A percentile compares a stretch with the other conserved stretches of the same genome.
These are phyloP conservation scores for Heterodera schachtii DNA, from an alignment of 1,140 invertebrate species.

Conservation along the genomic window DNA sequence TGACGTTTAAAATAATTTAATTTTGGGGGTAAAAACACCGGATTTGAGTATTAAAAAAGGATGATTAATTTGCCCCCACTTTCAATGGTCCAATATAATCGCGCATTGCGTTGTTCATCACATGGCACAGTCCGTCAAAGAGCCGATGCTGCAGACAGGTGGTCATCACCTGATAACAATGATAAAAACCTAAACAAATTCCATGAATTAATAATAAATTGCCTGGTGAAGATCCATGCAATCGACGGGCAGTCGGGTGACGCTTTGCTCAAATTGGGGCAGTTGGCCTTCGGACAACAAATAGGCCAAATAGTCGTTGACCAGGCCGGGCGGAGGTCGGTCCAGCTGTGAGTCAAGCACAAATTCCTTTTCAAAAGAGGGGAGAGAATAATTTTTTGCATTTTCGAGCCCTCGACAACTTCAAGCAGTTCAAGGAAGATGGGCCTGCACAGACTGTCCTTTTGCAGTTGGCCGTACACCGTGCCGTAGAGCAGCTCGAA, in stretches of 20 bases:
- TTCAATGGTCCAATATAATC: conserved; percentile 83
- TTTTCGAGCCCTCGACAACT: neutral
- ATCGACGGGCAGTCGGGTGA: conserved; percentile 80
- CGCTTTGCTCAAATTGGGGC: conserved; percentile 77
- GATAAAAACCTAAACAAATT: conserved; percentile 17
- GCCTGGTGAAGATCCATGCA: conserved; percentile 87
- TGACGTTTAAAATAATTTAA: too few relatives aligned
- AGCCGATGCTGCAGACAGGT: conserved; percentile 79
- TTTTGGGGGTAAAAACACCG: too few relatives aligned
- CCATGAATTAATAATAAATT: too few relatives aligned
- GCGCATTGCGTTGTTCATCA: conserved; percentile 81
- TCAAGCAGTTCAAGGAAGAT: conserved; percentile 70
- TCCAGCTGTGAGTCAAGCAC: conserved; percentile 70
- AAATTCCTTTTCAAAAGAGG: conserved; percentile 66
- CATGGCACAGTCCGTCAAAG: conserved; percentile 84
- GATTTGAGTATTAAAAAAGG: too few relatives aligned
- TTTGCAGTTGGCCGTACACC: conserved; percentile 59
- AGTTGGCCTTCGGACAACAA: conserved; percentile 67
- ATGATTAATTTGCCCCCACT: too few relatives aligned
- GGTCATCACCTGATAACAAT: conserved; percentile 72
- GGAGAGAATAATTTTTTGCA: neutral
- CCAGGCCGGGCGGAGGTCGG: conserved; percentile 70
- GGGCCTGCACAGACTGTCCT: conserved; percentile 67
- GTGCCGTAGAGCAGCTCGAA: conserved; percentile 48
- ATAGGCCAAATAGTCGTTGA: conserved; percentile 71